Base-by-base conservation (phyloP, 2,113 vertebrate species). In the Onychostruthus taczanowskii region DNA sequence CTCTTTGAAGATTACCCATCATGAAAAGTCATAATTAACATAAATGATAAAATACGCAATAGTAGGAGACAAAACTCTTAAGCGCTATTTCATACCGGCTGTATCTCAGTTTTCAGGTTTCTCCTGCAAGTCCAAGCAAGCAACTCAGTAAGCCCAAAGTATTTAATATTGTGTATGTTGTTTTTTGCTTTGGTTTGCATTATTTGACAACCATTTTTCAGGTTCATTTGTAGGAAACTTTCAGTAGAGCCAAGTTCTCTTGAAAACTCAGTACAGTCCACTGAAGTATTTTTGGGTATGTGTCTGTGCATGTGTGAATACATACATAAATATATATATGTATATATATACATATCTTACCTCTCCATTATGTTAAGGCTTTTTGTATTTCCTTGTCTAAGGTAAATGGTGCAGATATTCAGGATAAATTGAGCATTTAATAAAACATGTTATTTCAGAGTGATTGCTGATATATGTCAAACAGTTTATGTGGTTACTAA, bases 61-160 rank as follows among this genome's bases (percentile, higher is more conserved):
- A 79, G 46, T 63, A 82, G 93, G 58, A 96, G 81, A 69, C 66
- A 87, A 82, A 87, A 68, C 46, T 85, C 43, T 41, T 67, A 53
- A 59, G 58, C 70, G 59, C 39, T 80, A 18, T 89, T 95, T 90
- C 82, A 52, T 89, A 55, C 70, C 28, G 43, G 80, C 81, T 94
- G 21, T 82, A 93, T 73, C 53, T 89, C 62, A 90, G 67, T 96
- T 90, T 95, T 88, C 94, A 90, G 17, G 47, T 62, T 90, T 94
- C 89, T 87, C 12, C 35, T 91, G 83, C 96, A 95, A 96, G 96
- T 91, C 87, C 82, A 90, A 96, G 79, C 96, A 96, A 81, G 95
- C 47, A 92, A 47, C n/a, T 68, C 52, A 63, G 83, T 67, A 87
- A 89, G 44, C 84, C 74, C 24, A 21, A 95, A 83, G 59, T 83